phyloP scores from a whole-genome alignment of 2,113 vertebrate genomes.

The Daphoenositta chrysoptera region DNA sequence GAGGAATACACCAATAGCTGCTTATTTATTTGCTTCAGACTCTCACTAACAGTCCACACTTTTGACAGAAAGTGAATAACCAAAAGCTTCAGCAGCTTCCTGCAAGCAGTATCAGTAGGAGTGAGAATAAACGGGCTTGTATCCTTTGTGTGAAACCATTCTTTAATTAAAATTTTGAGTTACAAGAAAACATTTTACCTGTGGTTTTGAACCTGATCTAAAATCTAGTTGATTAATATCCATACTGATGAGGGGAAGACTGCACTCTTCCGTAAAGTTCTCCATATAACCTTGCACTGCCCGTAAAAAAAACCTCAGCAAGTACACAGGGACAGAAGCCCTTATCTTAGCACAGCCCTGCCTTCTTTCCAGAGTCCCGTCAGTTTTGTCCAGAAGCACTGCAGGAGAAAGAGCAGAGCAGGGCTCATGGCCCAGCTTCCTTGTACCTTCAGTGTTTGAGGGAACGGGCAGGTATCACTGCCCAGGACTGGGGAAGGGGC shows the following conservation, averaged over 20 bases:
- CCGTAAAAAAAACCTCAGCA: background rate
- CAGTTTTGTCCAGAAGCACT: background rate
- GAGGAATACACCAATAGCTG: background rate
- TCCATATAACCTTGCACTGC: background rate
- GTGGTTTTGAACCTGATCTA: background rate
- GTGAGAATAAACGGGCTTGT: background rate
- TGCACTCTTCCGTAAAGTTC: background rate
- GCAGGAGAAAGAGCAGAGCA: background rate
- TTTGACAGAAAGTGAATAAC: background rate
- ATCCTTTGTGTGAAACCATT: background rate
- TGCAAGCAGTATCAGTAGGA: background rate
- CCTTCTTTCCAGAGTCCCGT: background rate
- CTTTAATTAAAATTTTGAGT: background rate
- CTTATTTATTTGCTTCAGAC: background rate
- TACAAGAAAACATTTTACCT: background rate
- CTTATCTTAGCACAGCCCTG: background rate
- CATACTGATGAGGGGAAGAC: background rate
- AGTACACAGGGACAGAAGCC: background rate
- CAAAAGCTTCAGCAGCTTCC: background rate
- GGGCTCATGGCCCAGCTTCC: background rate
- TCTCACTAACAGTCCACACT: background rate
- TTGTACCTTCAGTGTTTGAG: background rate
- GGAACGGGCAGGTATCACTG: background rate
- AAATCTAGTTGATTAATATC: background rate
- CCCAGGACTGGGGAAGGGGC: background rate